A percentile compares a stretch with the other conserved stretches of the same genome.
phyloP scores from a whole-genome alignment of 2,888 invertebrate genomes.

The Drosophila cognata region DNA sequence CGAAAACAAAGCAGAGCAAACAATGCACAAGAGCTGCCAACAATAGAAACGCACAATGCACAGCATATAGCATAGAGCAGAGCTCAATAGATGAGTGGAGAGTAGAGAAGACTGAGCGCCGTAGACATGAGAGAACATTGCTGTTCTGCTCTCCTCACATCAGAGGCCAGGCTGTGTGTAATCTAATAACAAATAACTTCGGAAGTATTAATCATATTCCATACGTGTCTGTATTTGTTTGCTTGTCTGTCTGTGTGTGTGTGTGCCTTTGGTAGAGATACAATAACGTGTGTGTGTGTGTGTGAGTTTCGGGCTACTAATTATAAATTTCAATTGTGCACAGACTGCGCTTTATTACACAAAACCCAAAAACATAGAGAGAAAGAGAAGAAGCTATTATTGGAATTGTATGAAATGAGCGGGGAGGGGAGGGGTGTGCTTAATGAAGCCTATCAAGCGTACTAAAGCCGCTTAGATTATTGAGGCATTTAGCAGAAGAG shows the following conservation, averaged over 20 bases:
- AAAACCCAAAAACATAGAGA: slow-evolving; percentile 28
- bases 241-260: slow-evolving; percentile 6
- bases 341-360: slow-evolving; percentile 71
- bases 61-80: slow-evolving; percentile 19
- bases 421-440: slow-evolving; percentile 3
- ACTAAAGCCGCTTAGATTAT: slow-evolving; percentile 69
- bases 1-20: slow-evolving; percentile 65
- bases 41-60: slow-evolving; percentile 74
- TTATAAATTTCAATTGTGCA: slow-evolving; percentile 80
- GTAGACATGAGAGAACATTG: slow-evolving; percentile 15
- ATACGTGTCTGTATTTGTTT: slow-evolving; percentile 30
- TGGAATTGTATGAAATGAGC: slow-evolving; percentile 2
- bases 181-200: slow-evolving; percentile 81
- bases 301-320: slow-evolving; percentile 61
- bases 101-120: neutral
- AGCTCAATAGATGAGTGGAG: slow-evolving; percentile 3
- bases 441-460: slow-evolving; percentile 68
- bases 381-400: slow-evolving; percentile 5
- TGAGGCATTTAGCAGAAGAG: slow-evolving; percentile 55
- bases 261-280: neutral
- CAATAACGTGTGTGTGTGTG: slow-evolving; percentile 1
- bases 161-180: slow-evolving; percentile 52
- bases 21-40: slow-evolving; percentile 65
- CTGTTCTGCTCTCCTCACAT: slow-evolving; percentile 7
- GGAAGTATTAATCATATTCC: slow-evolving; percentile 80